These are phyloP conservation scores for Corythucha ciliata DNA, from an alignment of 2,888 invertebrate genomes.

Conservation along the genomic window DNA sequence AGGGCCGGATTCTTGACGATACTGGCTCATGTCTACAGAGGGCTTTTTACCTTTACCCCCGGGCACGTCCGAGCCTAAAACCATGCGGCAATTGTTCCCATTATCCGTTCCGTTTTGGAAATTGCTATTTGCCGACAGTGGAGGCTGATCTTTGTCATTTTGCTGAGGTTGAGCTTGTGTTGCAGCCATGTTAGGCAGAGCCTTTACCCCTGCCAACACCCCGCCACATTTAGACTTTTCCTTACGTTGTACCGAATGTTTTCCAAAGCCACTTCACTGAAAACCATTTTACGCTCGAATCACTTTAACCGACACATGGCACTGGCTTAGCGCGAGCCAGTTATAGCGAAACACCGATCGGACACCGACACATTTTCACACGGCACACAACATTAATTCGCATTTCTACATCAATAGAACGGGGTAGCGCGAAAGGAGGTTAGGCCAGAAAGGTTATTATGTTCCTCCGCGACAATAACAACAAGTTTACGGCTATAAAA, in stretches of 20 bases:
- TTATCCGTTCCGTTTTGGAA: constrained; percentile 72
- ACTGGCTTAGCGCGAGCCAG: constrained; percentile 23
- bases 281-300: constrained; percentile 37
- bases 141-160: constrained; percentile 59
- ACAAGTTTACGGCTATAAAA: too few species aligned
- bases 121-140: constrained; percentile 50
- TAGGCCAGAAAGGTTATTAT: constrained; percentile 58
- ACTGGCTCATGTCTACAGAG: constrained; percentile 38
- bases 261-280: constrained; percentile 37
- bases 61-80: constrained; percentile 35
- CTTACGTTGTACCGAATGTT: constrained; percentile 39
- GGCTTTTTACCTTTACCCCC: constrained; percentile 33
- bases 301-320: constrained; percentile 35
- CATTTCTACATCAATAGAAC: constrained; percentile 55
- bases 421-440: constrained; percentile 60
- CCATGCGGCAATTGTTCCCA: constrained; percentile 52
- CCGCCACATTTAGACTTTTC: constrained; percentile 46
- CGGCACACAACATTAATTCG: constrained; percentile 64
- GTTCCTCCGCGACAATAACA: constrained; percentile 49
- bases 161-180: constrained; percentile 70
- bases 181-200: constrained; percentile 65
- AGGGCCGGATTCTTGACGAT: constrained; percentile 51
- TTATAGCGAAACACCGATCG: constrained; percentile 29
- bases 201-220: constrained; percentile 52
- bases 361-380: constrained; percentile 34